These are phyloP conservation scores for Hydraecia micacea DNA, from an alignment of 2,888 invertebrate species.

Conservation along the genomic window DNA sequence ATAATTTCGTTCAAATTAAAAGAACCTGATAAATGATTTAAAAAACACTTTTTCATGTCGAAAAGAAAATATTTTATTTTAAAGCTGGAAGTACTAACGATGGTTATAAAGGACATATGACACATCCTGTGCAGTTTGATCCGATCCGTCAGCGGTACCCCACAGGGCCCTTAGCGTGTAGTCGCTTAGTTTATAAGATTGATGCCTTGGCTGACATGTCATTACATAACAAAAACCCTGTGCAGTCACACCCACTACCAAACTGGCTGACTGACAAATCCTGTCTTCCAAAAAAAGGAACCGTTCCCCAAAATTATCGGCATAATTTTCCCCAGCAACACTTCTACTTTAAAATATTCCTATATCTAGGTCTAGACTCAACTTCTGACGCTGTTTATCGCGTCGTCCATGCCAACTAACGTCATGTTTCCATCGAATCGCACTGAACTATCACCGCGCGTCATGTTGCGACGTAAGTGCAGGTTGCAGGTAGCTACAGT, in stretches of 20 bases:
- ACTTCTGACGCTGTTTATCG: slow-evolving; percentile 29
- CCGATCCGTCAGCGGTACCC: too few relatives aligned
- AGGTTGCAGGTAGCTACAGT: not conserved
- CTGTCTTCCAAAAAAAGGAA: not conserved
- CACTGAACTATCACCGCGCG: slow-evolving; percentile 24
- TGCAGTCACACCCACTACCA: not conserved
- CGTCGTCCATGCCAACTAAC: slow-evolving; percentile 26
- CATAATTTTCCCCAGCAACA: not conserved
- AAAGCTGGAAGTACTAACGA: too few relatives aligned
- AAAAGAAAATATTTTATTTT: too few relatives aligned
- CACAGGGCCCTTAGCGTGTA: too few relatives aligned
- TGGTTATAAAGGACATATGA: too few relatives aligned
- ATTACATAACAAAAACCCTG: too few relatives aligned
- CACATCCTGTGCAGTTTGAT: too few relatives aligned
- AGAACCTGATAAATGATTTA: too few relatives aligned
- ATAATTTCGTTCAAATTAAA: not conserved
- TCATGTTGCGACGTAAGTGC: slow-evolving; percentile 28
- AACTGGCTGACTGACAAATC: not conserved
- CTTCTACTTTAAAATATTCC: not conserved
- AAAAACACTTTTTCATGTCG: too few relatives aligned
- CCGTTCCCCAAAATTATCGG: not conserved
- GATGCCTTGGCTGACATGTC: too few relatives aligned
- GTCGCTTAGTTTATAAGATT: too few relatives aligned
- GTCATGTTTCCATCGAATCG: slow-evolving; percentile 32
- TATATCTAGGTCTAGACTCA: slow-evolving; percentile 21